Evolutionary conservation across 1,140 invertebrate species (phyloP).

Genomic region (Nautilus pompilius): DNA sequence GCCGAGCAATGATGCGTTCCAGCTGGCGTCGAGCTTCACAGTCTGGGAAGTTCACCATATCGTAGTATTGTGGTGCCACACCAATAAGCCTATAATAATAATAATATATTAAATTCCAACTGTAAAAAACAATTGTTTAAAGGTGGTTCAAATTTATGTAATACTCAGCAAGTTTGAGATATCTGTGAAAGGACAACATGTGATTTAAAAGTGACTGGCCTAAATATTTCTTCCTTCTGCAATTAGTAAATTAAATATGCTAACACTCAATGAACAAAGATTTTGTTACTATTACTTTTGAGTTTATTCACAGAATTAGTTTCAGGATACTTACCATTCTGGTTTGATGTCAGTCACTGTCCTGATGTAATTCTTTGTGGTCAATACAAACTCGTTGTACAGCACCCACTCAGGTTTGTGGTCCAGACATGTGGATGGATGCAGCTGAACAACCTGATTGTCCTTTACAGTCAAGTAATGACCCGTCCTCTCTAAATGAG

Average conservation of each 20-base stretch:
- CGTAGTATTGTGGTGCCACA: slow-evolving; percentile 97
- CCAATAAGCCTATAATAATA: slow-evolving; percentile 75
- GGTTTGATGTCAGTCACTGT: slow-evolving; percentile 98
- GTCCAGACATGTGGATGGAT: slow-evolving; percentile 97
- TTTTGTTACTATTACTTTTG: no score
- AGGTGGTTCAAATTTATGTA: no score
- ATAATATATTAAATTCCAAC: neutral
- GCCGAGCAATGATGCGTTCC: slow-evolving; percentile 52
- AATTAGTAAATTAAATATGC: no score
- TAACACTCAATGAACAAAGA: no score
- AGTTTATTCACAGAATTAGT: no score
- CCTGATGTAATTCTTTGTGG: slow-evolving; percentile 98
- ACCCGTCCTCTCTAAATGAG: slow-evolving; percentile 90
- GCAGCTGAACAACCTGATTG: slow-evolving; percentile 97
- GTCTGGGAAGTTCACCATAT: slow-evolving; percentile 94
- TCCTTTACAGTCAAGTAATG: slow-evolving; percentile 99
- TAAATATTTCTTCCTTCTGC: no score
- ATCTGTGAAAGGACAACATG: no score
- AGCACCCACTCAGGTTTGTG: slow-evolving; percentile 99
- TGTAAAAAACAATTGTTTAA: no score
- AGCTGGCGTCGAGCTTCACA: slow-evolving; percentile 94
- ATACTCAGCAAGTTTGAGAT: no score
- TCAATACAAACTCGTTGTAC: slow-evolving; percentile 99
- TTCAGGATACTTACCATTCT: slow-evolving; percentile 68
- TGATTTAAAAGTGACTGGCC: no score